Evolutionary conservation across 92 coral and sea anemone genomes (phyloP).

Genomic region (Zoanthus solanderi): DNA sequence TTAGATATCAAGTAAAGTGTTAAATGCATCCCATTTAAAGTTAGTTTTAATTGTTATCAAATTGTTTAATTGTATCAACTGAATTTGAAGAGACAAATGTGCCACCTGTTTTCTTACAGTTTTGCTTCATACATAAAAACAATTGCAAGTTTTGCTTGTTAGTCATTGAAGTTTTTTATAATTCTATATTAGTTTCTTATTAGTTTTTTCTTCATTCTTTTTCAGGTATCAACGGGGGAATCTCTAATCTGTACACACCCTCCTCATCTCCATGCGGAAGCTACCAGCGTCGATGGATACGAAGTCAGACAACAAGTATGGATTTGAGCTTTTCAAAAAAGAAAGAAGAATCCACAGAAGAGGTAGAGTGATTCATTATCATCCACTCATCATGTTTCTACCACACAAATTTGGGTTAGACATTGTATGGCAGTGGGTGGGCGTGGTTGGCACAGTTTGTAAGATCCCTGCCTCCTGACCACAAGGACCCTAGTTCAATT

Average conservation of each 20-base stretch:
- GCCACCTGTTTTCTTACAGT: too few relatives aligned
- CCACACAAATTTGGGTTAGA: too few relatives aligned
- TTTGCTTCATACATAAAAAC: too few relatives aligned
- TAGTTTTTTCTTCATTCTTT: neutral
- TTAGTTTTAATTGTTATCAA: too few relatives aligned
- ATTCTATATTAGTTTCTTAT: neutral
- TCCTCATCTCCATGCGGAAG: constrained; percentile 90
- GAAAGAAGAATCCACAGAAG: constrained; percentile 79
- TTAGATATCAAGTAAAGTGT: too few relatives aligned
- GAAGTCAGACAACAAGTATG: constrained; percentile 94
- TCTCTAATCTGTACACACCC: constrained; percentile 58
- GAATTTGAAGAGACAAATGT: too few relatives aligned
- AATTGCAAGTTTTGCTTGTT: neutral
- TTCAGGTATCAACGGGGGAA: constrained; percentile 57
- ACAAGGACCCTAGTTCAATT: too few relatives aligned
- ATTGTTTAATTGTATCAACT: too few relatives aligned
- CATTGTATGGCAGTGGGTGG: too few relatives aligned
- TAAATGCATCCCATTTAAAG: too few relatives aligned
- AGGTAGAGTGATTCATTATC: constrained; percentile 55
- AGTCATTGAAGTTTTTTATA: neutral
- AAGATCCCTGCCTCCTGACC: too few relatives aligned
- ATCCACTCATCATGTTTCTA: neutral
- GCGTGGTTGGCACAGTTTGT: too few relatives aligned
- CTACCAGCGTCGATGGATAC: constrained; percentile 86
- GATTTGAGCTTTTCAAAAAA: constrained; percentile 81